Conservation (phyloP, 2,888 invertebrate species). For the Agrotis segetum region DNA sequence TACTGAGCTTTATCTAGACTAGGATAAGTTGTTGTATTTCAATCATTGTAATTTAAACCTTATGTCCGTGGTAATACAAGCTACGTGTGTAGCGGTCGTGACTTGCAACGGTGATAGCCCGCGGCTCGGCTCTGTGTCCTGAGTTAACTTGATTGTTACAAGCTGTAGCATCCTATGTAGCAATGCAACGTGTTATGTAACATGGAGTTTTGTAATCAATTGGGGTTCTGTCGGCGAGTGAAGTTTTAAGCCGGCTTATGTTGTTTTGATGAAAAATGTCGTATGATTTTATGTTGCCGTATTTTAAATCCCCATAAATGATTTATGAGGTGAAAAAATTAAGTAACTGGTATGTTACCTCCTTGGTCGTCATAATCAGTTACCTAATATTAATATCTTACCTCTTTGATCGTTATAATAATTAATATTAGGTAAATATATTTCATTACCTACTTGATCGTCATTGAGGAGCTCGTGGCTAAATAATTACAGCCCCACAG, state of each 20-base stretch:
- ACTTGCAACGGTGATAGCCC: constrained; percentile 10
- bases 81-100: background rate
- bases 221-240: constrained; percentile 12
- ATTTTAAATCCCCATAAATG: background rate
- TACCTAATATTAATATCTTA: too few relatives aligned
- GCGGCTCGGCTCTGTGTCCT: constrained; percentile 30
- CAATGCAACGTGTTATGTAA: constrained; percentile 42
- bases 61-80: constrained; percentile 3
- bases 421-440: too few relatives aligned
- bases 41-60: constrained; percentile 19
- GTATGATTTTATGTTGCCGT: constrained; percentile 5
- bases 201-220: constrained; percentile 27
- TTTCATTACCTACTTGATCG: too few relatives aligned
- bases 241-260: constrained; percentile 10
- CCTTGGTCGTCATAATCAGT: too few relatives aligned
- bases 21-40: constrained; percentile 4
- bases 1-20: constrained; percentile 6
- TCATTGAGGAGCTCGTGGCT: too few relatives aligned
- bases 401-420: too few relatives aligned
- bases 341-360: too few relatives aligned
- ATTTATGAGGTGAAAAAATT: background rate
- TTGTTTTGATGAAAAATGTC: background rate
- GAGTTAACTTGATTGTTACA: constrained; percentile 46
- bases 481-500: too few relatives aligned
- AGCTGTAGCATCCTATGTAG: constrained; percentile 25